A percentile compares a stretch with the other conserved stretches of the same genome.
phyloP scores from a whole-genome alignment of 2,113 vertebrate species.

The Pithys albifrons region DNA sequence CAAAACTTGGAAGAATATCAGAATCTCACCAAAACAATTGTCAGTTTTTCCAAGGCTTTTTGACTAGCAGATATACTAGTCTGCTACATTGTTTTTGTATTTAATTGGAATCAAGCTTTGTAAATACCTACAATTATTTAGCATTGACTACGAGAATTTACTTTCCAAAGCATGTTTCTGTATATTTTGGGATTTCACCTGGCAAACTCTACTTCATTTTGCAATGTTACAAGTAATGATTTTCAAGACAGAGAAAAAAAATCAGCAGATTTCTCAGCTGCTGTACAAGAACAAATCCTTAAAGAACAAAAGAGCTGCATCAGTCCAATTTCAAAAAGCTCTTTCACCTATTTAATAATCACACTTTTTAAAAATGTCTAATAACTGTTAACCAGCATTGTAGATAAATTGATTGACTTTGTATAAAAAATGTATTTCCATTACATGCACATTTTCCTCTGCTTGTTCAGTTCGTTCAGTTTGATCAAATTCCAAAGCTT shows the following conservation, averaged over 20 bases:
- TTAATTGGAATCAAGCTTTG: not conserved
- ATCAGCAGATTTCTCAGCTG: not conserved
- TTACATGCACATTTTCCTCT: not conserved
- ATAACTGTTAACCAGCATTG: not conserved
- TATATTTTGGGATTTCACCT: not conserved
- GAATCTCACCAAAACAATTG: not conserved
- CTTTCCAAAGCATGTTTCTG: not conserved
- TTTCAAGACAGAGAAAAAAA: not conserved
- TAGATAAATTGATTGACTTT: not conserved
- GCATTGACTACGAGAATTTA: not conserved
- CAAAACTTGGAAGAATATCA: slow-evolving; percentile 35
- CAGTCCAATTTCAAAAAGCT: not conserved
- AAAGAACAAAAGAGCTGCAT: not conserved
- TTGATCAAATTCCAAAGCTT: not conserved
- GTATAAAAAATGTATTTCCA: not conserved
- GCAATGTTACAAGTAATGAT: not conserved
- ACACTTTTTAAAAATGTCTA: not conserved
- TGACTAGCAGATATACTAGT: not conserved
- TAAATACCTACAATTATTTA: not conserved
- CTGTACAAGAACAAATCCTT: not conserved
- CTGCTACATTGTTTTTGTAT: not conserved
- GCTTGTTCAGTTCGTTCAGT: not conserved
- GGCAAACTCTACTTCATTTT: not conserved
- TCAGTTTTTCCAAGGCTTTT: not conserved
- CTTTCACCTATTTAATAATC: not conserved